These are phyloP conservation scores for Octodon degus DNA, from an alignment of 2,113 vertebrate species.

Conservation along the genomic window DNA sequence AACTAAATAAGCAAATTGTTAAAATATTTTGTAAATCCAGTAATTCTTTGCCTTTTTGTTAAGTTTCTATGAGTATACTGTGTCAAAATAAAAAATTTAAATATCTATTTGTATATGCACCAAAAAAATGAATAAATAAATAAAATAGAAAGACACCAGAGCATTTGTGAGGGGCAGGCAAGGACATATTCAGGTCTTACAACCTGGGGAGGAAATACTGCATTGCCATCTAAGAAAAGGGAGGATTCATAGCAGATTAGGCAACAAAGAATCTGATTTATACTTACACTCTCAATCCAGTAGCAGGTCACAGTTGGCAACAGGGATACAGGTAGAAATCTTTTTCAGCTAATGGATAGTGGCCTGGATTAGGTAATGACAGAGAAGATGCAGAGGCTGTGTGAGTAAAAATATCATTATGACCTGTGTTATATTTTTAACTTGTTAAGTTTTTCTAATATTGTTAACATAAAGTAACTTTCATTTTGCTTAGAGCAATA, in stretches of 20 bases:
- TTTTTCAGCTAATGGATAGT: not conserved
- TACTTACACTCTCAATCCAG: not conserved
- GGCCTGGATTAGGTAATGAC: not conserved
- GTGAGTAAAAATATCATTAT: not conserved
- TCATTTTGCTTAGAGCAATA: not conserved
- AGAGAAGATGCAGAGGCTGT: not conserved
- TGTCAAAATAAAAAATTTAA: conserved; percentile 23
- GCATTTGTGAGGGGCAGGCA: not conserved
- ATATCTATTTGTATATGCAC: not conserved
- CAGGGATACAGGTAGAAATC: not conserved
- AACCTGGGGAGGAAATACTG: not conserved
- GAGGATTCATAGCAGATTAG: not conserved
- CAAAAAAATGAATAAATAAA: not conserved
- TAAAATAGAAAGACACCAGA: no score
- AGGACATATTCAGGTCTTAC: no score
- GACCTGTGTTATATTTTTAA: not conserved
- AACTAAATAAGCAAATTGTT: not conserved
- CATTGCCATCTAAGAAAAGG: not conserved
- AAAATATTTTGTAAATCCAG: conserved; percentile 6
- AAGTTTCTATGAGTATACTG: not conserved
- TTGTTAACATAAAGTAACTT: conserved; percentile 18
- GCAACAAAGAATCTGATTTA: not conserved
- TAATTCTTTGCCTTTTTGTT: not conserved
- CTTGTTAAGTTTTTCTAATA: not conserved
- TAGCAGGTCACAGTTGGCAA: not conserved